Evolutionary conservation across 2,113 vertebrate species (phyloP).

Genomic region (Eidolon helvum): DNA sequence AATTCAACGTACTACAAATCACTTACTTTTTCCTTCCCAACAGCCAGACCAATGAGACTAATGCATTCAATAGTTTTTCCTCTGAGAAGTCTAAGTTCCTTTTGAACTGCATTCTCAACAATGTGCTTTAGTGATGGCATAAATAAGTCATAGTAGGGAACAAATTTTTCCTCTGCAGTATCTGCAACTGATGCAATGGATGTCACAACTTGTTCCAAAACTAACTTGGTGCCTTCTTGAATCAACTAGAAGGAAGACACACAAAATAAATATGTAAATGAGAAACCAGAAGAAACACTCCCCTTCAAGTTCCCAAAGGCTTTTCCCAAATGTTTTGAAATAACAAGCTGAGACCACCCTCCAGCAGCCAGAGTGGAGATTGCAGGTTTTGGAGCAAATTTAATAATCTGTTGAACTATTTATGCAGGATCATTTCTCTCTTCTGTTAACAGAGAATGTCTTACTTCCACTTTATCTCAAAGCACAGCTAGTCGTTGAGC

Average conservation of each 20-base stretch:
- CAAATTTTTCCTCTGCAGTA: slow-evolving; percentile 98
- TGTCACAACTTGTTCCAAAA: slow-evolving; percentile 99
- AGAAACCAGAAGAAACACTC: not conserved
- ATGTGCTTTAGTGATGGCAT: slow-evolving; percentile 99
- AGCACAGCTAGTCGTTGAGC: not conserved
- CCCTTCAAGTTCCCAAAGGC: not conserved
- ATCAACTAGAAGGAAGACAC: slow-evolving; percentile 87
- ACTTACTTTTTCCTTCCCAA: slow-evolving; percentile 97
- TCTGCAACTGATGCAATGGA: slow-evolving; percentile 99
- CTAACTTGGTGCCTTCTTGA: slow-evolving; percentile 98
- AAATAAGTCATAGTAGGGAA: slow-evolving; percentile 98
- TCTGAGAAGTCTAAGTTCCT: slow-evolving; percentile 94
- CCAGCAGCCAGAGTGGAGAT: not conserved
- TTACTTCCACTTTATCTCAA: not conserved
- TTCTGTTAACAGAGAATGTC: not conserved
- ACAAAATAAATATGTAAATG: not conserved
- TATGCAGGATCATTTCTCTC: not conserved
- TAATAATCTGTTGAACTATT: not conserved
- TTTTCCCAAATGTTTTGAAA: not conserved
- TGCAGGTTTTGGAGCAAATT: not conserved
- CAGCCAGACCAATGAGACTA: slow-evolving; percentile 98
- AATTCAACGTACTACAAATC: not conserved
- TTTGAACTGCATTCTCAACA: slow-evolving; percentile 97
- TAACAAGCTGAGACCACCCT: not conserved
- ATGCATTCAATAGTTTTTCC: slow-evolving; percentile 99